Evolutionary conservation across 1,140 invertebrate species (phyloP).

Genomic region (Brachionus paranguensis): DNA sequence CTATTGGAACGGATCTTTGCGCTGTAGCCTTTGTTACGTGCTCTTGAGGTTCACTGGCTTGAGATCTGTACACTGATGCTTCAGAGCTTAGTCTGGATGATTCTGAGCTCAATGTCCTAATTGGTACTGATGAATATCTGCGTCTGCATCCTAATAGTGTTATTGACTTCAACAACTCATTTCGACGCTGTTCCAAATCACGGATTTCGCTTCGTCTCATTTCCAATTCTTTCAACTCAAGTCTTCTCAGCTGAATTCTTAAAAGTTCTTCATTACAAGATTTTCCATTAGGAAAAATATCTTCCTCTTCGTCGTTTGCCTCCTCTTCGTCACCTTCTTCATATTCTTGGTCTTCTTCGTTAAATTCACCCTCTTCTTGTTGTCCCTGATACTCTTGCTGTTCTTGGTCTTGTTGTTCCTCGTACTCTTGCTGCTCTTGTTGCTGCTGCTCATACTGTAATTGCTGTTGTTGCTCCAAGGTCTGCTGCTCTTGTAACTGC

Average conservation of each 20-base stretch:
- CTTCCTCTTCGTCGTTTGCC: background rate
- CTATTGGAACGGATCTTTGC: background rate
- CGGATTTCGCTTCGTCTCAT: background rate
- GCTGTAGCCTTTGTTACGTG: background rate
- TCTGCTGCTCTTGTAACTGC: background rate
- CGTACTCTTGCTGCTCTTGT: background rate
- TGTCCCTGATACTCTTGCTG: background rate
- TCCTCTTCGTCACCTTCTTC: background rate
- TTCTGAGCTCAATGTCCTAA: background rate
- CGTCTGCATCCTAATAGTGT: background rate
- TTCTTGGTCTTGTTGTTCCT: background rate
- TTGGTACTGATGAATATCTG: background rate
- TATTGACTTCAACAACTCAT: background rate
- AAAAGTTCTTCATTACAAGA: background rate
- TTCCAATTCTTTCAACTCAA: slow-evolving; percentile 2
- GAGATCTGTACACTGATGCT: background rate
- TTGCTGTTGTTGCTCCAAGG: background rate
- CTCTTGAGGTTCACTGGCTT: background rate
- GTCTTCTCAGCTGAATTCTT: background rate
- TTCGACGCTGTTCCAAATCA: background rate
- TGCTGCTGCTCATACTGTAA: background rate
- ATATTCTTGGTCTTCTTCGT: background rate
- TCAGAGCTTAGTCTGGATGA: background rate
- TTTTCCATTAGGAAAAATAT: background rate
- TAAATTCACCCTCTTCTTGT: background rate